Evolutionary conservation across 2,113 vertebrate genomes (phyloP), one percentile per base, ranked within the genome.

Genomic region (Pomatorhinus ruficollis): DNA sequence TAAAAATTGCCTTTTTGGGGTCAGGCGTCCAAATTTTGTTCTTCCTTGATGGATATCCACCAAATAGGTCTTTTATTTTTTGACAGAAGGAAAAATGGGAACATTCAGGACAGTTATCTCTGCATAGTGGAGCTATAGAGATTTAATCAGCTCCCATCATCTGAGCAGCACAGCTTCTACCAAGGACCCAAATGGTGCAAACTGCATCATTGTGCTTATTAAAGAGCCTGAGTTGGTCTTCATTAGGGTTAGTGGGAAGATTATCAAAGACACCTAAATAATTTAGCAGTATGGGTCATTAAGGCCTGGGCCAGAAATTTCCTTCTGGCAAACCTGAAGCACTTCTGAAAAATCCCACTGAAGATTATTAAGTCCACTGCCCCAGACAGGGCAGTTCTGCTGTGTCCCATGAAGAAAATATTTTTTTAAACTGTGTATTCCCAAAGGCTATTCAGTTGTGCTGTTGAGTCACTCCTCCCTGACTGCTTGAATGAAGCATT

Each of bases 191-290:
- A 79, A 71, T 3, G 24, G 39, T 49, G 49, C 8, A 2, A 24
- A 31, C 39, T 37, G 53, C 81, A 89, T 75, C 57, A 23, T n/a
- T n/a, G 22, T 42, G n/a, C 52, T 91, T 76, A 60, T 71, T 89
- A 85, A 84, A 93, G 44, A 79, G 61, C 44, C 49, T 68, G 42
- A 31, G 35, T 91, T n/a, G 66, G 78, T 18, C 61, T 81, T 75
- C 61, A 56, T 81, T 78, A 85, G 77, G 31, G 39, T 93, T 79
- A 82, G 61, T 28, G 44, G 44, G 39, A 57, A 91, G 57, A 84
- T n/a, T 89, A 60, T 87, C 78, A 71, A 72, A 93, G 53, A 31
- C 28, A 71, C 9, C 47, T 91, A 91, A 95, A 95, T 93, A 84
- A 94, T 95, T 95, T 65, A 96, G 74, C 12, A 79, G 49, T 17